phyloP scores from a whole-genome alignment of 1,140 invertebrate species.

The Ridgeia piscesae region DNA sequence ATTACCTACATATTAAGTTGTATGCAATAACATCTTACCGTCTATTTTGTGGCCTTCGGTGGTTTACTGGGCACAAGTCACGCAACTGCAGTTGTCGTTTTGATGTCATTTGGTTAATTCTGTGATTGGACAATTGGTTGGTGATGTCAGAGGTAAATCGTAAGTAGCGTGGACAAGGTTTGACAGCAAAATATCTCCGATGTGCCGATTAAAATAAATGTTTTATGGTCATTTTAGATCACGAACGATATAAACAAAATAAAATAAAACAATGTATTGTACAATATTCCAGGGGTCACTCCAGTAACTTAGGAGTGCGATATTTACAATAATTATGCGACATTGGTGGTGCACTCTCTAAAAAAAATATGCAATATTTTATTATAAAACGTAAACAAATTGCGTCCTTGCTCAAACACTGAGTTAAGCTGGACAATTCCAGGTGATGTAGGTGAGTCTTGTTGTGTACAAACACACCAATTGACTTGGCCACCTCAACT shows the following conservation, averaged over 20 bases:
- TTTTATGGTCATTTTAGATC: not conserved
- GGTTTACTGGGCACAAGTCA: too few species aligned
- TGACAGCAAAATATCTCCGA: not conserved
- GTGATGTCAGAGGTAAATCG: not conserved
- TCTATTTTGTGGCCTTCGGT: too few species aligned
- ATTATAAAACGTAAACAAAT: too few species aligned
- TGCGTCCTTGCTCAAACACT: too few species aligned
- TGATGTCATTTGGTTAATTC: not conserved
- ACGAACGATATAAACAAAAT: too few species aligned
- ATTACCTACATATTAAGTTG: too few species aligned
- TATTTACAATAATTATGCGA: slow-evolving; percentile 1
- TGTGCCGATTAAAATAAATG: not conserved
- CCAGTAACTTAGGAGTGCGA: not conserved
- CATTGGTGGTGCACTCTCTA: not conserved
- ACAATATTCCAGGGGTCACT: not conserved
- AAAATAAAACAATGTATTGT: slow-evolving; percentile 5
- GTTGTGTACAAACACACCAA: too few species aligned
- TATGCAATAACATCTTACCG: too few species aligned
- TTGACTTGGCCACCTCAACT: too few species aligned
- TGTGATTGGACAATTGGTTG: not conserved
- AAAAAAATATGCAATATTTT: not conserved
- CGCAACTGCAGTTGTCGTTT: too few species aligned
- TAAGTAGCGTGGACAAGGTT: not conserved
- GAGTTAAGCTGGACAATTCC: too few species aligned
- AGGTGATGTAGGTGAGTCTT: too few species aligned